Percentiles rank a stretch among this genome's conserved stretches.
Evolutionary conservation across 2,888 invertebrate genomes (phyloP).

Genomic region (Trissonchulus latispiculum): DNA sequence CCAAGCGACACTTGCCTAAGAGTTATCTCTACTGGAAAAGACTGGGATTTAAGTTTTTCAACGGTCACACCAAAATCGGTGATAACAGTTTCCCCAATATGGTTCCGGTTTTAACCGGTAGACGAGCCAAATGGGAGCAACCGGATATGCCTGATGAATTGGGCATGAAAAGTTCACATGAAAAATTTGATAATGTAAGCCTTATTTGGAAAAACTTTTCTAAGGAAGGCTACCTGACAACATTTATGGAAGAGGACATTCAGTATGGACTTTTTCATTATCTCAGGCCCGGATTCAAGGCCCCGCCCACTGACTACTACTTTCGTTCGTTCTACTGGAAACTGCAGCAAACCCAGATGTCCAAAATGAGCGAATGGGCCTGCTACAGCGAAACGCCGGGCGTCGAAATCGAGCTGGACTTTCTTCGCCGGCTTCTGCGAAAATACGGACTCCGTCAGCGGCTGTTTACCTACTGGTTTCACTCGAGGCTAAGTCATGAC

Average conservation of each 20-base stretch:
- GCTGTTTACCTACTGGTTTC: neutral
- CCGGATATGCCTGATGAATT: slow-evolving; percentile 5
- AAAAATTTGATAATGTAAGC: slow-evolving; percentile 9
- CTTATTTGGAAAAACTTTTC: slow-evolving; percentile 21
- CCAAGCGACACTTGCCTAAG: neutral
- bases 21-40: neutral
- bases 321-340: neutral
- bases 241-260: slow-evolving; percentile 20
- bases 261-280: slow-evolving; percentile 18
- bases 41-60: neutral
- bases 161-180: neutral
- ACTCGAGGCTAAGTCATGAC: neutral
- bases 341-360: neutral
- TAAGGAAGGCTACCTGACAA: slow-evolving; percentile 16
- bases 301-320: neutral
- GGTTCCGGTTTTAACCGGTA: slow-evolving; percentile 14
- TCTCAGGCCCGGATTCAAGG: neutral
- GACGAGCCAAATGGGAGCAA: neutral
- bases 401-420: neutral
- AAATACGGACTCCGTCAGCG: neutral
- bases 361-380: neutral
- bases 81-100: slow-evolving; percentile 21
- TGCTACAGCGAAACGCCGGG: neutral
- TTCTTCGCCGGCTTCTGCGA: neutral
- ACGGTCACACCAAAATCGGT: slow-evolving; percentile 6